Conservation (phyloP, 2,888 invertebrate genomes). For the Carcina quercana region DNA sequence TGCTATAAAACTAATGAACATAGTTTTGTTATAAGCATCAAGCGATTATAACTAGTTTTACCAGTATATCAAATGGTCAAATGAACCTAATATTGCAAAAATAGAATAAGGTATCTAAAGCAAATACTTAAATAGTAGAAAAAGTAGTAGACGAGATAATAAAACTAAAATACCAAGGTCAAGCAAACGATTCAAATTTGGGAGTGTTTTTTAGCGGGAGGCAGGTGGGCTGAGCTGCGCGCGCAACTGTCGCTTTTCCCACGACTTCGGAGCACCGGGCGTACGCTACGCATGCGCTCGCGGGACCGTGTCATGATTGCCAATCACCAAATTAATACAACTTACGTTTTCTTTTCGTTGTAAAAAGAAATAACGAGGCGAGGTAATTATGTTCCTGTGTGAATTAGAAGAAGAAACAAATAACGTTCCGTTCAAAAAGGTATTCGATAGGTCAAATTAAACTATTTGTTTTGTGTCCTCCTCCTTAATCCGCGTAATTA, state of each 20-base stretch:
- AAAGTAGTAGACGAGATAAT: not conserved
- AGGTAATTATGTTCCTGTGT: too few species aligned
- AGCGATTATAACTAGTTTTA: too few species aligned
- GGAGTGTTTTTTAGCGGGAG: constrained; percentile 59
- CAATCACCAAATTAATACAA: constrained; percentile 52
- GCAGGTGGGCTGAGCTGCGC: constrained; percentile 50
- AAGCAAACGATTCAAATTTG: constrained; percentile 56
- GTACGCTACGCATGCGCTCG: constrained; percentile 28
- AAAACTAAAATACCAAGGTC: constrained; percentile 45
- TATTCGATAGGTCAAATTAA: too few species aligned
- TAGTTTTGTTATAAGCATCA: too few species aligned
- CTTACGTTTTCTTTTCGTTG: constrained; percentile 1
- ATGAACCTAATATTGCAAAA: too few species aligned
- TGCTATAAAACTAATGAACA: too few species aligned
- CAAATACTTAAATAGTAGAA: not conserved
- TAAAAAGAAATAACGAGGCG: not conserved
- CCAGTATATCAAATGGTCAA: too few species aligned
- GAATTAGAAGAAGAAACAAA: too few species aligned
- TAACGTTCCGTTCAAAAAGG: too few species aligned
- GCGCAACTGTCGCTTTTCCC: constrained; percentile 69
- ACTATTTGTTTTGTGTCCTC: too few species aligned
- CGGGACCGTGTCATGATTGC: constrained; percentile 61
- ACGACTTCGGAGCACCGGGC: constrained; percentile 60
- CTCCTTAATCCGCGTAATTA: too few species aligned
- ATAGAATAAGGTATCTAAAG: too few species aligned